Evolutionary conservation across 1,140 invertebrate genomes (phyloP), one percentile per base, ranked within the genome.

Genomic region (Eumeta japonica): DNA sequence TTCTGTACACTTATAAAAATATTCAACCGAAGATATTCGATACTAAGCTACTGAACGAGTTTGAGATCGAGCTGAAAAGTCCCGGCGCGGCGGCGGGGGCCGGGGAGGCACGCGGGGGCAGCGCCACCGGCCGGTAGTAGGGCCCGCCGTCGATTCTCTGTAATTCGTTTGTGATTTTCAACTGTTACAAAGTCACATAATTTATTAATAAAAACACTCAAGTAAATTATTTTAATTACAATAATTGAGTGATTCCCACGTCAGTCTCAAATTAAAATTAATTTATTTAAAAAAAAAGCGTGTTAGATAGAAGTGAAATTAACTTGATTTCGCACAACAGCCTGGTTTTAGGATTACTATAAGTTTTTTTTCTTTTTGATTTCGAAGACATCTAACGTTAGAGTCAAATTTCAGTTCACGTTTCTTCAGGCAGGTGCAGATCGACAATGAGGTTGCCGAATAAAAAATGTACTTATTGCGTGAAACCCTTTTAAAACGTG

Each of bases 61-160:
- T 88, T 52, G 83, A 85, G 48, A 90, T 81, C 18, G 85, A 84
- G 24, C 86, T 84, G 50, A 89, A 82, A 39, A 89, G 82, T 13
- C 86, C 84, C n/a, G 86, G 81, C 48, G 76, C 70, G 44, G 74
- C 73, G 44, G 58, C 51, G 10, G 59, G 63, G 28, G 55, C 36
- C 7, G 55, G 63, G 10, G 59, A 58, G 12, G 65, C 67, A 11
- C 63, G 64, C 31, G 67, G 65, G 2, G 57, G 64, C 15, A 57
- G 61, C 15, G 72, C 55, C 19, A 62, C 63, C 2, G 81, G 82
- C 41, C 81, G 62, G 63, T 83, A 82, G 50, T 77, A 79, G 16
- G 76, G 74, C 1, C 79, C 79, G 3, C 77, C 79, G 45, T 82
- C 79, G 41, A 77, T 79, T 42, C 79, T 67, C 79, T 82, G 67